Base-by-base conservation (phyloP, 37 sponge, comb jelly and placozoan genomes). In the Oopsacas minuta region DNA sequence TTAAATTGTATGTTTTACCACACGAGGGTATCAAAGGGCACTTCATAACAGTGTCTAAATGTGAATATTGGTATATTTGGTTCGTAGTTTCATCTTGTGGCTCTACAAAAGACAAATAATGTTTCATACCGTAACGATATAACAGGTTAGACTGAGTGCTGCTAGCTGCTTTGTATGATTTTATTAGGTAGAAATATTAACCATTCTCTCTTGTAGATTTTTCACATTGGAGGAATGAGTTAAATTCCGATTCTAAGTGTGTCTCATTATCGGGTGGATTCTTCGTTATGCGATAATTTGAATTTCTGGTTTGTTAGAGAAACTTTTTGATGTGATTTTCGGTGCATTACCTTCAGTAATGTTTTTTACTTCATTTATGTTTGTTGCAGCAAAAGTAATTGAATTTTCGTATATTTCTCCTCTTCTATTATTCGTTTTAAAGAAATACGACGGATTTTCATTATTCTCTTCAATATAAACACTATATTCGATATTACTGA, bases 41-140 rank as follows among this genome's bases (percentile, higher is more conserved):
- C 28, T 61, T 61, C 75, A 5, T 61, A 12, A 3, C 22, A 5
- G 75, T 61, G 28, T 61, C 75, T 20, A 3, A 12, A 3, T n/a
- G 30, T 61, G 75, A 61, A 61, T 20, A 61, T n/a, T 25, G 75
- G 75, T 32, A 61, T 20, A 61, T 61, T 61, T 61, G 75, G 75
- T 61, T 61, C 1, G 28, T n/a, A 7, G 5, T 3, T 20, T 20
- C 22, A n/a, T n/a, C 30, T n/a, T 61, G 20, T 61, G 75, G 75
- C 28, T 61, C 28, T 25, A 61, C 30, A n/a, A 61, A 61, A n/a
- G 22, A 5, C 7, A 61, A n/a, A 32, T n/a, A 32, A 61, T 61
- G 7, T n/a, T 61, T 61, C 7, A 61, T 5, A 32, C 75, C 75
- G 28, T 61, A 61, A 32, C 75, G 7, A 12, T 25, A 61, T 10